Conservation (phyloP, 1,140 invertebrate species). For the Eriosoma lanigerum region DNA sequence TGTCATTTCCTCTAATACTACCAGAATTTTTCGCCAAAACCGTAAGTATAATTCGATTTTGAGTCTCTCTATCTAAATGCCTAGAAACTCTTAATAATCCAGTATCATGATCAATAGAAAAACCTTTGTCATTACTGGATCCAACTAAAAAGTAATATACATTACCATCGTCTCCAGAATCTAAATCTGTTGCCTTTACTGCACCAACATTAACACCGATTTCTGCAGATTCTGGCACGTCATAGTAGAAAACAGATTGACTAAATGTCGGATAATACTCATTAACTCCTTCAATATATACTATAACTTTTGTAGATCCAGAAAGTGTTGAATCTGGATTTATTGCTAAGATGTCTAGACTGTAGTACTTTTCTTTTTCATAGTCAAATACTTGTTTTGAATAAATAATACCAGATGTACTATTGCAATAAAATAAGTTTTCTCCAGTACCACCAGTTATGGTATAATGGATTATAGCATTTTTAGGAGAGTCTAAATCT, state of each 20-base stretch:
- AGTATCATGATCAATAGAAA: constrained; percentile 80
- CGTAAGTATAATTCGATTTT: constrained; percentile 84
- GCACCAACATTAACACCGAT: constrained; percentile 83
- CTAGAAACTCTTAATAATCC: constrained; percentile 82
- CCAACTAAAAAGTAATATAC: constrained; percentile 92
- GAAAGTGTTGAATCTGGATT: constrained; percentile 85
- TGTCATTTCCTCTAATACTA: constrained; percentile 89
- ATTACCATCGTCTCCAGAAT: constrained; percentile 86
- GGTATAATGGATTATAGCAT: constrained; percentile 84
- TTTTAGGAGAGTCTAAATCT: constrained; percentile 89
- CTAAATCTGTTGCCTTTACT: constrained; percentile 87
- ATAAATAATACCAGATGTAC: constrained; percentile 73
- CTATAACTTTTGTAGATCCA: constrained; percentile 70
- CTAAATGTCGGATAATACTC: constrained; percentile 91
- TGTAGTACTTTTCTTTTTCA: constrained; percentile 78
- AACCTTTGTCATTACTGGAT: constrained; percentile 88
- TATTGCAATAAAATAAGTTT: constrained; percentile 76
- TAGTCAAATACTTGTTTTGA: constrained; percentile 84
- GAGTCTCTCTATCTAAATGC: constrained; percentile 84
- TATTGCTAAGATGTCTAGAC: constrained; percentile 77
- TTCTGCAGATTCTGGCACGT: constrained; percentile 88
- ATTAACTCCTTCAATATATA: constrained; percentile 86
- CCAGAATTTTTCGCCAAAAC: constrained; percentile 94
- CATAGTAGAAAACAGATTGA: constrained; percentile 88
- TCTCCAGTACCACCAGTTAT: constrained; percentile 77